Conservation (phyloP, 2,113 vertebrate species). For the Hyperoodon ampullatus region DNA sequence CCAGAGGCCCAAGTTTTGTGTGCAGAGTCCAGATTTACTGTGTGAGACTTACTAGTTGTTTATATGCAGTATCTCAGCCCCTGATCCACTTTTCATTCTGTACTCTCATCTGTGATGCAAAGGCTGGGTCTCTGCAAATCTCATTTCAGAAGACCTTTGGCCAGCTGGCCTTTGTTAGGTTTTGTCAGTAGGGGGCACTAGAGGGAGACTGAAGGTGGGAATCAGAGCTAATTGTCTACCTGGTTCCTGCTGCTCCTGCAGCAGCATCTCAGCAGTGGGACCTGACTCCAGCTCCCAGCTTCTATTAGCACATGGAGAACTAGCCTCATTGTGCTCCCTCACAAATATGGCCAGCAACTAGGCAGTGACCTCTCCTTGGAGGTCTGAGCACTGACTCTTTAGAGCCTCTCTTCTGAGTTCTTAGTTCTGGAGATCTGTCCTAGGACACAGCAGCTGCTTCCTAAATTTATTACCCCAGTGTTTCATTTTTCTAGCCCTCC, state of each 20-base stretch:
- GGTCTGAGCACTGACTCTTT: background rate
- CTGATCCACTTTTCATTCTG: background rate
- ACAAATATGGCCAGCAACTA: background rate
- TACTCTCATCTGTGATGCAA: background rate
- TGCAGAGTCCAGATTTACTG: no score
- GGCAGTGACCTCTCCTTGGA: background rate
- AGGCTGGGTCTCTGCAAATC: background rate
- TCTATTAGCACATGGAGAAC: background rate
- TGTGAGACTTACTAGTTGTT: background rate
- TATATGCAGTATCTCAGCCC: background rate
- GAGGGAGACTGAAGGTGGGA: background rate
- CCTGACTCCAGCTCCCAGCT: background rate
- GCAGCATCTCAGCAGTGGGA: rapidly evolving
- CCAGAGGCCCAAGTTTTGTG: background rate
- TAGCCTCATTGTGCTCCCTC: rapidly evolving
- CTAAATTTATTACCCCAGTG: background rate
- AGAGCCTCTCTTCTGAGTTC: background rate
- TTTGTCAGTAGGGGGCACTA: background rate
- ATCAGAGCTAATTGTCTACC: background rate
- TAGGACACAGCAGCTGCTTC: background rate
- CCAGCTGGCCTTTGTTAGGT: background rate
- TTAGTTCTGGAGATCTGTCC: background rate
- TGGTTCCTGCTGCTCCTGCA: background rate
- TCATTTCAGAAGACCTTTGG: background rate
- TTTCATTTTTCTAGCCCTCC: background rate